A percentile compares a stretch with the other conserved stretches of the same genome.
phyloP scores from a whole-genome alignment of 1,140 invertebrate species.

The Meloidogyne floridensis region DNA sequence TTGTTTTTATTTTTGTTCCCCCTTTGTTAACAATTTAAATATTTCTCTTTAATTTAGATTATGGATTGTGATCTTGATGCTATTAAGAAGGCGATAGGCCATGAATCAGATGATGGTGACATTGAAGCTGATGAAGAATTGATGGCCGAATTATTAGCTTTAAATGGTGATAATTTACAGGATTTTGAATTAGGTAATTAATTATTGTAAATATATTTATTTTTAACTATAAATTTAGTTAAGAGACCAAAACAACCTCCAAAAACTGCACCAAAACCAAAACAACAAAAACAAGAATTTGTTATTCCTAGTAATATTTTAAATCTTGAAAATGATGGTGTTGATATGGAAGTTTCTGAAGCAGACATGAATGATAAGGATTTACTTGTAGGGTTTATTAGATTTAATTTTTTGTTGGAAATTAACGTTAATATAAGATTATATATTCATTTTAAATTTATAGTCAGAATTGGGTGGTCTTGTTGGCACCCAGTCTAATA shows the following conservation, averaged over 20 bases:
- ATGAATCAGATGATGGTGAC: slow-evolving; percentile 5
- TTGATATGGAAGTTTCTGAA: background rate
- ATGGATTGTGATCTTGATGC: slow-evolving; percentile 1
- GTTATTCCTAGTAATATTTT: background rate
- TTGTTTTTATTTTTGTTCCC: too few relatives aligned
- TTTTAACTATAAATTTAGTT: background rate
- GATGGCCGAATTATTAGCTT: slow-evolving; percentile 21
- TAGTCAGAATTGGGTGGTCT: background rate
- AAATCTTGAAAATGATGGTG: background rate
- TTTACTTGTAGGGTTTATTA: background rate
- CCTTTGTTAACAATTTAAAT: too few relatives aligned
- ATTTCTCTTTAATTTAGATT: background rate
- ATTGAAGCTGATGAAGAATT: slow-evolving; percentile 27
- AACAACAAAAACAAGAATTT: background rate
- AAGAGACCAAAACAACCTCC: background rate
- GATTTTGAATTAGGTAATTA: background rate
- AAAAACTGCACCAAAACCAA: background rate
- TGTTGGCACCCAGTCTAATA: background rate
- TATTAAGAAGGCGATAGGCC: slow-evolving; percentile 8
- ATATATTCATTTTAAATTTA: background rate
- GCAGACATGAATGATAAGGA: background rate
- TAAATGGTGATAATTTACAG: slow-evolving; percentile 14
- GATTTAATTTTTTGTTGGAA: background rate
- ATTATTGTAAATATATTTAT: background rate
- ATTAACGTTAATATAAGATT: background rate